Conservation (phyloP, 2,797 vertebrate species). For the Syngnathus rostellatus region DNA sequence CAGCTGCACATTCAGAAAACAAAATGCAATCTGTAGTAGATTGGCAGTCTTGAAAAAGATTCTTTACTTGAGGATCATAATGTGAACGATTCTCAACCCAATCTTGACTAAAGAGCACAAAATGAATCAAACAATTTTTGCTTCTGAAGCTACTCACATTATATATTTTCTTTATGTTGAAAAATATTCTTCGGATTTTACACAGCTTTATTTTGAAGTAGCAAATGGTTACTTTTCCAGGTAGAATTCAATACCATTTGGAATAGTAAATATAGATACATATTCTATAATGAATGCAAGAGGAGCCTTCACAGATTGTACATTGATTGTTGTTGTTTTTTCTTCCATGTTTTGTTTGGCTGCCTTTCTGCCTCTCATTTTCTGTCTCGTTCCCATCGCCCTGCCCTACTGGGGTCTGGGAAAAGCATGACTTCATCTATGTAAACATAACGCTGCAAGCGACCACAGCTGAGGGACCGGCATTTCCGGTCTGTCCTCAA, state of each 20-base stretch:
- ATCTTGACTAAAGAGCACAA: not conserved
- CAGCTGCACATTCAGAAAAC: too few species aligned
- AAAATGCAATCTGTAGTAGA: not conserved
- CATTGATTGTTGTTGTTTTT: not conserved
- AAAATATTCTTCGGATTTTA: not conserved
- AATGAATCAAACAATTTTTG: not conserved
- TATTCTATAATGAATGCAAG: not conserved
- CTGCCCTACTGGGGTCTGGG: slow-evolving; percentile 51
- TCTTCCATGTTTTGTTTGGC: slow-evolving; percentile 36
- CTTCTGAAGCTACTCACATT: too few species aligned
- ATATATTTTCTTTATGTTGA: not conserved
- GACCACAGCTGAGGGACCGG: slow-evolving; percentile 30
- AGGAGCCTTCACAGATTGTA: not conserved
- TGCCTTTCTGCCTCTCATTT: slow-evolving; percentile 1
- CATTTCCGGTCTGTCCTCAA: slow-evolving; percentile 52
- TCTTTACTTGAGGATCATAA: not conserved
- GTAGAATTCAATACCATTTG: not conserved
- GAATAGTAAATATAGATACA: not conserved
- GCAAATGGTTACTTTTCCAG: not conserved
- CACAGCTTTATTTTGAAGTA: not conserved
- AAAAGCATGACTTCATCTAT: slow-evolving; percentile 57
- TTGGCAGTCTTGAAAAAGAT: not conserved
- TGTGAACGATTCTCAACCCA: not conserved
- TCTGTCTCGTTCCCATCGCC: slow-evolving; percentile 45
- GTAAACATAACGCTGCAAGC: slow-evolving; percentile 23